Percentiles rank a stretch among this genome's conserved stretches.
Conservation (phyloP, 2,888 invertebrate species). For the Drosophila infuscata region DNA sequence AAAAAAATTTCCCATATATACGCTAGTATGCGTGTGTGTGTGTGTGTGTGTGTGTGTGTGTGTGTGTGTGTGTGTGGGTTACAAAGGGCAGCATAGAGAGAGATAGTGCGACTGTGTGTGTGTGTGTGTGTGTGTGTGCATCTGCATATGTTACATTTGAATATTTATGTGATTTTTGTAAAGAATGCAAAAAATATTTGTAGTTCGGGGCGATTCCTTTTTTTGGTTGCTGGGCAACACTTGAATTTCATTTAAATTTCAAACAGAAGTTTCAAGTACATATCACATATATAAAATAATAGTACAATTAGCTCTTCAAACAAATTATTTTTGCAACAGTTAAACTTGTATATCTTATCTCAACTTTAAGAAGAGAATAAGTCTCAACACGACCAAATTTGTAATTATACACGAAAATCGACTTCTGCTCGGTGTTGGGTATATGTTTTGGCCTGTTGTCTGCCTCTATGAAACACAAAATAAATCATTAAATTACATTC, state of each 20-base stretch:
- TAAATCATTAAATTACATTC: constrained; percentile 49
- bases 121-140: constrained; percentile 18
- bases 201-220: constrained; percentile 14
- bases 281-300: background rate
- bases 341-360: background rate
- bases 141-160: constrained; percentile 52
- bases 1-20: constrained; percentile 17
- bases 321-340: background rate
- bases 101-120: constrained; percentile 5
- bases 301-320: background rate
- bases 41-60: constrained; percentile 1
- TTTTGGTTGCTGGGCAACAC: background rate
- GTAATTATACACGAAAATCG: constrained; percentile 1
- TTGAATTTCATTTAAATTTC: constrained; percentile 15
- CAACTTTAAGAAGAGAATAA: background rate
- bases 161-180: constrained; percentile 68
- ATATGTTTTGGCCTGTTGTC: background rate
- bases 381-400: constrained; percentile 22
- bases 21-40: background rate
- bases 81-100: constrained; percentile 16
- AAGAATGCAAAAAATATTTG: constrained; percentile 43
- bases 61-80: background rate
- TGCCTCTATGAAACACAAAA: background rate
- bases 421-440: background rate
- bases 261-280: background rate